Conservation (phyloP, 1,140 invertebrate species). For the Habropoda laboriosa region DNA sequence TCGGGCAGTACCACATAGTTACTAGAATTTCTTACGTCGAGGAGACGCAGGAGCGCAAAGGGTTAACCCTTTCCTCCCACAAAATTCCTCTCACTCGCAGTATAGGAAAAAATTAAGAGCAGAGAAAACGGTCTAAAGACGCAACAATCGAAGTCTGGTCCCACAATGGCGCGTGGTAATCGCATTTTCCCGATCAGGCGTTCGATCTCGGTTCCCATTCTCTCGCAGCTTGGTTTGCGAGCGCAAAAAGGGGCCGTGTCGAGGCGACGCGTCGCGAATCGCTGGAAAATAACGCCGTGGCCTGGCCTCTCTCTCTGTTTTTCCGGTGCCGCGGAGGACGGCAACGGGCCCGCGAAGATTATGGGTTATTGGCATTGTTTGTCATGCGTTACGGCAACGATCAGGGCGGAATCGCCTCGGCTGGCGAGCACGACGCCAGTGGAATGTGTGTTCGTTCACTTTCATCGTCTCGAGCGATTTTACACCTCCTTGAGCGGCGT, state of each 20-base stretch:
- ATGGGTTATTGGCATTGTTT: conserved; percentile 44
- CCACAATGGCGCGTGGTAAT: background rate
- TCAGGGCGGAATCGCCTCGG: background rate
- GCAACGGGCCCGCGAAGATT: conserved; percentile 30
- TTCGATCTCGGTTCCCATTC: background rate
- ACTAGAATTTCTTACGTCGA: no score
- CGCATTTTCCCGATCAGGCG: background rate
- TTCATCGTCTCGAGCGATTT: conserved; percentile 41
- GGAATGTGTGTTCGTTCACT: conserved; percentile 40
- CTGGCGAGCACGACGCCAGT: background rate
- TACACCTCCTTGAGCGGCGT: conserved; percentile 32
- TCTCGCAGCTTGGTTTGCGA: no score
- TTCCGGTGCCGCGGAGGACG: conserved; percentile 20
- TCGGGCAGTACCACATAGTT: no score
- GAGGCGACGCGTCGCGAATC: conserved; percentile 19
- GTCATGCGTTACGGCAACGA: conserved; percentile 41
- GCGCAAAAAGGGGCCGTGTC: background rate
- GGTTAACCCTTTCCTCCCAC: no score
- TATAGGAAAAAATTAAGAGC: no score
- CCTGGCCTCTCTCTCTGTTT: conserved; percentile 11
- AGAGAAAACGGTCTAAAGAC: background rate
- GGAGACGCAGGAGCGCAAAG: no score
- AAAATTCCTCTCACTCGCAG: no score
- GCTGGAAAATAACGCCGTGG: conserved; percentile 24
- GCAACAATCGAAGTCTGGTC: background rate